These are phyloP conservation scores for Hemibagrus guttatus DNA, from an alignment of 2,797 vertebrate genomes.

Conservation along the genomic window DNA sequence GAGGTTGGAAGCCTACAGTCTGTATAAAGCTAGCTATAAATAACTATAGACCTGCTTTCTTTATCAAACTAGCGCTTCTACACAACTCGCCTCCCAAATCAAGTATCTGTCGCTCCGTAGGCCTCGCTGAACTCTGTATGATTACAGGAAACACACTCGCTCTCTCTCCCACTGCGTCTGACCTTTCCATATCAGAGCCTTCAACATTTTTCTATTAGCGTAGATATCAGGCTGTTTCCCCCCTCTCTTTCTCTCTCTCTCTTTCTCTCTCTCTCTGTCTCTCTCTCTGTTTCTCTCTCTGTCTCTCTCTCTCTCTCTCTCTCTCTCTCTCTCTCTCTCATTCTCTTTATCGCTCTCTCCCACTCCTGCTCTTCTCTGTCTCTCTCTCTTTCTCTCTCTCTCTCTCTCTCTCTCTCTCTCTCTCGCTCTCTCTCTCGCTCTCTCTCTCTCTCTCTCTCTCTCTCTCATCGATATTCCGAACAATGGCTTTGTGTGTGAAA, in stretches of 20 bases:
- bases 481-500: constrained; percentile 34
- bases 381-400: not conserved
- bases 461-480: constrained; percentile 45
- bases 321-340: not conserved
- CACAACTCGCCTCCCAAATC: not conserved
- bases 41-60: not conserved
- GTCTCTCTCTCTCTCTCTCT: constrained; percentile 1
- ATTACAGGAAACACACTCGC: constrained; percentile 44
- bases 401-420: constrained; percentile 27
- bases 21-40: no score
- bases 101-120: not conserved
- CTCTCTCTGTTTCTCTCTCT: constrained; percentile 22
- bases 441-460: constrained; percentile 32
- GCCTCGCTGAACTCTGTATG: constrained; percentile 29
- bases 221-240: constrained; percentile 41
- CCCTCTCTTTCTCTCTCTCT: not conserved
- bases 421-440: not conserved
- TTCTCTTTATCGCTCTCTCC: not conserved
- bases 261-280: constrained; percentile 13
- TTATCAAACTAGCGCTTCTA: no score
- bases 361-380: not conserved
- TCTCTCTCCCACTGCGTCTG: constrained; percentile 43
- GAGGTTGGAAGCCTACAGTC: not conserved
- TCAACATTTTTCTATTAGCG: constrained; percentile 47
- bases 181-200: constrained; percentile 55